These are phyloP conservation scores for Quadroppia sp. DNA, from an alignment of 2,888 invertebrate genomes.

Conservation along the genomic window DNA sequence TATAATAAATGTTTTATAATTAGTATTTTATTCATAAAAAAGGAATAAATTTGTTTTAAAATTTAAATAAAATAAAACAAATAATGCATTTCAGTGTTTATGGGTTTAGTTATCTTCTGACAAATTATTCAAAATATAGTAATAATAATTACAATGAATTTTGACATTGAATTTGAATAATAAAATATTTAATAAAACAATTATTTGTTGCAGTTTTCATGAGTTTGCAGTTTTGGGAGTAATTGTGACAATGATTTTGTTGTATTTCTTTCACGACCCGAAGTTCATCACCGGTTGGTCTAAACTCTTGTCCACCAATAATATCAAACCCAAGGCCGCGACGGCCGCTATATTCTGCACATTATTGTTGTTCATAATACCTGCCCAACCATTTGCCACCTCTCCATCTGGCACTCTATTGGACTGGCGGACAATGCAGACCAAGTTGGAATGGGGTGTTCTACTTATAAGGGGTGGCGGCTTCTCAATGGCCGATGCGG, in stretches of 20 bases:
- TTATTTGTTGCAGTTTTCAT: conserved; percentile 42
- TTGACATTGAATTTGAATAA: too few relatives aligned
- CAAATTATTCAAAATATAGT: too few relatives aligned
- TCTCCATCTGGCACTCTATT: conserved; percentile 48
- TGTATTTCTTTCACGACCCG: conserved; percentile 52
- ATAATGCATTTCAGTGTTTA: too few relatives aligned
- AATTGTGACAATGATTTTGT: conserved; percentile 50
- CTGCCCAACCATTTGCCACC: conserved; percentile 45
- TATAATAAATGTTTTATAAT: too few relatives aligned
- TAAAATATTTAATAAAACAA: background rate
- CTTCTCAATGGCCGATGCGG: conserved; percentile 82
- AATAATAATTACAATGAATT: too few relatives aligned
- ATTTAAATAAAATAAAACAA: too few relatives aligned
- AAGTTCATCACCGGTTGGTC: conserved; percentile 52
- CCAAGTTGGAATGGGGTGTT: conserved; percentile 53
- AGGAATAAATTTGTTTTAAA: too few relatives aligned
- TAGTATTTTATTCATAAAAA: too few relatives aligned
- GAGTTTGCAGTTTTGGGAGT: conserved; percentile 41
- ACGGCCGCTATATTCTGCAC: conserved; percentile 51
- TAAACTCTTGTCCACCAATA: conserved; percentile 47
- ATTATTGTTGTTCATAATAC: conserved; percentile 50
- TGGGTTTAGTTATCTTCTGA: too few relatives aligned
- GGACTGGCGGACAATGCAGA: conserved; percentile 51
- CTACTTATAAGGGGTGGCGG: conserved; percentile 63
- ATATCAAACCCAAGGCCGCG: conserved; percentile 50